A percentile compares a stretch with the other conserved stretches of the same genome.
phyloP scores from a whole-genome alignment of 2,888 invertebrate species.

The Lasioglossum malachurum region DNA sequence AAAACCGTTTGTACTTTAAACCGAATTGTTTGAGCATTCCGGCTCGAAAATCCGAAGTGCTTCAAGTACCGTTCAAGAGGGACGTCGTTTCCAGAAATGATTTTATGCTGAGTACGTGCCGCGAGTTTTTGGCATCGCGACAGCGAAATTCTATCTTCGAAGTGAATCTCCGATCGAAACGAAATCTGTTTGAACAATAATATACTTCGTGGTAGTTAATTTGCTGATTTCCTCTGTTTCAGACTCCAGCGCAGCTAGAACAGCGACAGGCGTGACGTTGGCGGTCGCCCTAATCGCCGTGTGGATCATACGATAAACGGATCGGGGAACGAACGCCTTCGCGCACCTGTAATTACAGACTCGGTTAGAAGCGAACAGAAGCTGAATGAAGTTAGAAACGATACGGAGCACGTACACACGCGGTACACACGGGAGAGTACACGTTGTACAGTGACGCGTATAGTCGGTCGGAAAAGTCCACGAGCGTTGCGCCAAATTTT shows the following conservation, averaged over 20 bases:
- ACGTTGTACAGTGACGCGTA: not conserved
- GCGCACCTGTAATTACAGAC: constrained; percentile 57
- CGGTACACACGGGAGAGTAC: not conserved
- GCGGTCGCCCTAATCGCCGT: constrained; percentile 70
- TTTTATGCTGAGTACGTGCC: not conserved
- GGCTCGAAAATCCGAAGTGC: not conserved
- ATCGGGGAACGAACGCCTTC: constrained; percentile 29
- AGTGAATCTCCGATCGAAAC: not conserved
- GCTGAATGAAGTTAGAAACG: constrained; percentile 41
- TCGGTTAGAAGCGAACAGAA: constrained; percentile 48
- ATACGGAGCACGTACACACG: constrained; percentile 20
- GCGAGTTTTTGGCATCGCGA: not conserved
- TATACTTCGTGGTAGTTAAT: not conserved
- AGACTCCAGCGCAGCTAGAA: constrained; percentile 71
- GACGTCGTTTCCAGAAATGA: not conserved
- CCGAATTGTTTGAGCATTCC: not conserved
- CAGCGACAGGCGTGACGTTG: constrained; percentile 71
- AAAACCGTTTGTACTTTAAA: constrained; percentile 16
- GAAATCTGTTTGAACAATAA: too few species aligned
- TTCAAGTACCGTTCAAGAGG: not conserved
- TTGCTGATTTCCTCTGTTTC: constrained; percentile 58
- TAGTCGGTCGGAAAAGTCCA: not conserved
- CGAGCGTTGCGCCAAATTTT: not conserved
- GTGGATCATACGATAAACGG: constrained; percentile 79
- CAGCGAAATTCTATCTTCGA: not conserved